Conservation (phyloP, 2,888 invertebrate genomes). For the Zelleria hepariella region DNA sequence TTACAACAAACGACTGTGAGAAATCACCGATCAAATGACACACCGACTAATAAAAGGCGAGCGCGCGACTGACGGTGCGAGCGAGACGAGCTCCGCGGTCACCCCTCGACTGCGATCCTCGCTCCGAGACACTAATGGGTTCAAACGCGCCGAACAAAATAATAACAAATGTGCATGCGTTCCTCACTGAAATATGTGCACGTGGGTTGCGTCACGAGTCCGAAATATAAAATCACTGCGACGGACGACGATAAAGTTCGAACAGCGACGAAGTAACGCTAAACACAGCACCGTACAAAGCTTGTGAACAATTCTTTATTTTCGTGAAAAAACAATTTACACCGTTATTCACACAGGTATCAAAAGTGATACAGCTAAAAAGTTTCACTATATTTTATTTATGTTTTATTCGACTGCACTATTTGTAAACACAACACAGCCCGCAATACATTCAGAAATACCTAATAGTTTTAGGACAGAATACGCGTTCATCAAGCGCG, state of each 20-base stretch:
- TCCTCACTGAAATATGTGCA: conserved; percentile 62
- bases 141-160: conserved; percentile 78
- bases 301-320: conserved; percentile 50
- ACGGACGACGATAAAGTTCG: conserved; percentile 27
- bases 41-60: conserved; percentile 36
- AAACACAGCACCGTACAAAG: conserved; percentile 38
- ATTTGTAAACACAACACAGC: conserved; percentile 67
- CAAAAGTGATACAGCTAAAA: conserved; percentile 37
- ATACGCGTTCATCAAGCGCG: conserved; percentile 68
- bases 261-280: conserved; percentile 40
- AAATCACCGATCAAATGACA: conserved; percentile 40
- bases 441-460: conserved; percentile 63
- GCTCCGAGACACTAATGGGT: conserved; percentile 53
- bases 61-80: conserved; percentile 40
- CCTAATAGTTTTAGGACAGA: conserved; percentile 52
- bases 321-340: conserved; percentile 54
- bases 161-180: conserved; percentile 80
- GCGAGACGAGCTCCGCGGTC: conserved; percentile 51
- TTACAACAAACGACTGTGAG: conserved; percentile 20
- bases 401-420: conserved; percentile 48
- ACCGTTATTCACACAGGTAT: conserved; percentile 50
- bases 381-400: conserved; percentile 39
- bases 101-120: conserved; percentile 50
- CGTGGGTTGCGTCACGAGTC: conserved; percentile 66
- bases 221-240: conserved; percentile 38